Evolutionary conservation across 2,888 invertebrate species (phyloP), one percentile per base, ranked within the genome.

Genomic region (Drosophila neonasuta): DNA sequence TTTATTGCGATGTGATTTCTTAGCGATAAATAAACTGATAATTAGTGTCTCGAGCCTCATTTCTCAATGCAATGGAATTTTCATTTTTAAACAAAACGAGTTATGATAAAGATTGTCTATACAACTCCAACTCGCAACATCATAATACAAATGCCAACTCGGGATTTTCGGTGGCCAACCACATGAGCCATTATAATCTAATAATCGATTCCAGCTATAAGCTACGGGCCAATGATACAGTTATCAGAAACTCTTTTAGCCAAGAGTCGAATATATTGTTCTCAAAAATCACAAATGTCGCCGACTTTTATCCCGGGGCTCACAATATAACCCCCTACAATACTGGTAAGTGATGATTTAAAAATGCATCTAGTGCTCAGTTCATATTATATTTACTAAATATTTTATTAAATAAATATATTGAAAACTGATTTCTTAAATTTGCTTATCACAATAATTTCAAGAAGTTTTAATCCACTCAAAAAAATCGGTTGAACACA

Each of bases 41-140:
- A 66, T 54, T 60, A 70, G 77, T 77, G 77, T 54, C 54, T 54
- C 56, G 49, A 48, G 68, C 50, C 41, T 61, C 29, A 59, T 67
- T 54, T 49, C 32, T 20, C 29, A 61, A 67, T 79, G 80, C 80
- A 71, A 89, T 89, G 89, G 89, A 89, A 87, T 89, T 89, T 79
- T 87, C 89, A 74, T 88, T 89, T 68, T 78, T 89, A 60, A 89
- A 88, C 74, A 88, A 88, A 77, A 75, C 87, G 29, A 86, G 77
- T 48, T 89, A 89, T 51, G 89, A 89, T 77, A 81, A 88, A 70
- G 89, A 88, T 74, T 89, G 89, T 69, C 63, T 88, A 57, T 88
- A 87, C 65, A 80, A 81, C 57, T 68, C 82, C 4, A 87, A 68
- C 46, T 39, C 74, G 3, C 82, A 81, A 52, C 51, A 77, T 17